A percentile compares a stretch with the other conserved stretches of the same genome.
Evolutionary conservation across 1,140 invertebrate species (phyloP).

Genomic region (Ericerus pela): DNA sequence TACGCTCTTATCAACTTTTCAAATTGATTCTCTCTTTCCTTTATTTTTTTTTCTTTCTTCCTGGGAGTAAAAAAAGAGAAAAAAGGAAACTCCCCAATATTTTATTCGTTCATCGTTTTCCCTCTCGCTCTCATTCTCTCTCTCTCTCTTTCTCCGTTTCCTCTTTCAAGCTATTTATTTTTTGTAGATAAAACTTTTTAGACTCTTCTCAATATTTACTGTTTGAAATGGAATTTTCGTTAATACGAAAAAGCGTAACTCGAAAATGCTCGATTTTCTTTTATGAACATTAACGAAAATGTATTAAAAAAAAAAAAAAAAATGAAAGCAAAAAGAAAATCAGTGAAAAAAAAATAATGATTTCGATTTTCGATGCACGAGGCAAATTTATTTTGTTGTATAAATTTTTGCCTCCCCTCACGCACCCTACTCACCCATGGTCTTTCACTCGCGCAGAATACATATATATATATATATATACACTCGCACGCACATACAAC

Average conservation of each 20-base stretch:
- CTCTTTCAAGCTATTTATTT: conserved; percentile 7
- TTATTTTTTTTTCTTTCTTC: too few species aligned
- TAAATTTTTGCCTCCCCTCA: too few species aligned
- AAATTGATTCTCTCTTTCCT: conserved; percentile 11
- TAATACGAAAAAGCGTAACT: conserved; percentile 1
- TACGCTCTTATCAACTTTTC: conserved; percentile 9
- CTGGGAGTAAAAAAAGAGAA: too few species aligned
- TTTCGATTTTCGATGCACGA: conserved; percentile 1
- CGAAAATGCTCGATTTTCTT: neutral
- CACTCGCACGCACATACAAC: too few species aligned
- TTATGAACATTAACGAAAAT: too few species aligned
- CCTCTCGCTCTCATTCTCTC: neutral
- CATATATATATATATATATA: too few species aligned
- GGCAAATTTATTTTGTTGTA: neutral
- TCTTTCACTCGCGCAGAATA: too few species aligned
- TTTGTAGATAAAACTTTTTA: conserved; percentile 11
- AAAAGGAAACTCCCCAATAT: conserved; percentile 3
- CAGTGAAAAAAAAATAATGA: conserved; percentile 1
- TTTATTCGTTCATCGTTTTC: conserved; percentile 6
- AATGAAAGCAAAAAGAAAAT: conserved; percentile 4
- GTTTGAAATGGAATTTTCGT: conserved; percentile 5
- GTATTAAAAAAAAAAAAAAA: too few species aligned
- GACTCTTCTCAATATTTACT: conserved; percentile 11
- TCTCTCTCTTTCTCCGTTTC: neutral
- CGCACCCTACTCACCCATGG: too few species aligned